phyloP scores from a whole-genome alignment of 2,888 invertebrate genomes.

The Cheilosia urbana region DNA sequence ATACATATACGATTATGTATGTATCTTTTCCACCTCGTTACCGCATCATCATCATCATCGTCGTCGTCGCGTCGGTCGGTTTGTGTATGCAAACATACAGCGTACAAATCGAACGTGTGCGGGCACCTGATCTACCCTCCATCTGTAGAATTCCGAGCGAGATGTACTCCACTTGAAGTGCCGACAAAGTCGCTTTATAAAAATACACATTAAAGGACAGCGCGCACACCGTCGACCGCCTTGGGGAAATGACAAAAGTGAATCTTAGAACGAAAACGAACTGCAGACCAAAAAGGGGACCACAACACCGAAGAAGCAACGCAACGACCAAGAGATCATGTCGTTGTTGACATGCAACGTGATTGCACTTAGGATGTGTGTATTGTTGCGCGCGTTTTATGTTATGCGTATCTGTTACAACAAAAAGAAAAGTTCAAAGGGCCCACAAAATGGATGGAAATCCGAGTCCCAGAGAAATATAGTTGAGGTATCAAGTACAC shows the following conservation, averaged over 20 bases:
- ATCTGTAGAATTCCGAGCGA: not conserved
- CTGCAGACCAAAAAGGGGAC: constrained; percentile 8
- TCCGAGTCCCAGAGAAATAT: constrained; percentile 27
- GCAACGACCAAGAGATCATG: constrained; percentile 31
- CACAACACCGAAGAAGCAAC: not conserved
- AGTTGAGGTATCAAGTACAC: not conserved
- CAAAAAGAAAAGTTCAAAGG: constrained; percentile 49
- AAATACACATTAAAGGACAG: constrained; percentile 71
- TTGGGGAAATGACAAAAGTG: constrained; percentile 65
- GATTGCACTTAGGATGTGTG: constrained; percentile 69
- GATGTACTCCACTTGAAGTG: constrained; percentile 60
- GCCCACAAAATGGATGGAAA: constrained; percentile 44
- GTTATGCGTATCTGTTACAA: constrained; percentile 68
- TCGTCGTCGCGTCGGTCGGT: constrained; percentile 11
- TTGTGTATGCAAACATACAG: constrained; percentile 9
- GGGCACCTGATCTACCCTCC: constrained; percentile 67
- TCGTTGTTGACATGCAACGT: constrained; percentile 67
- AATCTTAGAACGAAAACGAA: constrained; percentile 35
- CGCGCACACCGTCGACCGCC: constrained; percentile 61
- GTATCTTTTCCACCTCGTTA: constrained; percentile 43
- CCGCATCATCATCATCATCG: constrained; percentile 9
- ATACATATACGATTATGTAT: not conserved
- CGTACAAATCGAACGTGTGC: constrained; percentile 71
- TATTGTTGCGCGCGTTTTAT: constrained; percentile 36
- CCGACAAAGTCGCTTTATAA: constrained; percentile 69